A percentile compares a stretch with the other conserved stretches of the same genome.
Conservation (phyloP, 2,113 vertebrate genomes). For the Lepus americanus region DNA sequence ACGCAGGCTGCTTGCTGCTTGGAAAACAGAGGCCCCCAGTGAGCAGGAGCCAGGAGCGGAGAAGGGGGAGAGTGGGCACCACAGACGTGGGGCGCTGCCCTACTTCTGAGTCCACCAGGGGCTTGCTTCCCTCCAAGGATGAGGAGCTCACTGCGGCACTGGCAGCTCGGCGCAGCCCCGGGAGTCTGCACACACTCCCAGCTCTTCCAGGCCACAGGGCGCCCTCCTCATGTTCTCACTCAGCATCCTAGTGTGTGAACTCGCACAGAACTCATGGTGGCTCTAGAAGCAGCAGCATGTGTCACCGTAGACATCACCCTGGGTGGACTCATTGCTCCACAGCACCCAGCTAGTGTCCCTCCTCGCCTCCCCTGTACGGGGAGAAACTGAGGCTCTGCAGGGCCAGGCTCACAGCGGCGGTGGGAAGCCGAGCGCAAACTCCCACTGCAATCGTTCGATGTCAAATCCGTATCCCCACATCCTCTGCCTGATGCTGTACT, state of each 20-base stretch:
- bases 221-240: neutral
- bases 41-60: conserved; percentile 51
- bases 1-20: conserved; percentile 80
- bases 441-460: neutral
- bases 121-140: neutral
- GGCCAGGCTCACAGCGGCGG: neutral
- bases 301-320: rapidly evolving
- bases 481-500: neutral
- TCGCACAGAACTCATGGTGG: neutral
- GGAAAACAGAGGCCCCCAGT: conserved; percentile 80
- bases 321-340: neutral
- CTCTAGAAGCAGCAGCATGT: neutral
- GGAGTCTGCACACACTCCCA: neutral
- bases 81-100: neutral
- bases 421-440: neutral
- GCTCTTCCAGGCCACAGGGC: neutral
- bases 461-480: neutral
- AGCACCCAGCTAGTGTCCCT: neutral
- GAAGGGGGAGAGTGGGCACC: conserved; percentile 20
- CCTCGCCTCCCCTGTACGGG: no score
- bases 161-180: neutral
- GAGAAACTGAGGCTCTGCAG: neutral
- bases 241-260: neutral
- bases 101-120: neutral
- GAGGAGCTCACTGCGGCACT: neutral